Evolutionary conservation across 2,888 invertebrate genomes (phyloP), one percentile per base, ranked within the genome.

Genomic region (Erebia ligea): DNA sequence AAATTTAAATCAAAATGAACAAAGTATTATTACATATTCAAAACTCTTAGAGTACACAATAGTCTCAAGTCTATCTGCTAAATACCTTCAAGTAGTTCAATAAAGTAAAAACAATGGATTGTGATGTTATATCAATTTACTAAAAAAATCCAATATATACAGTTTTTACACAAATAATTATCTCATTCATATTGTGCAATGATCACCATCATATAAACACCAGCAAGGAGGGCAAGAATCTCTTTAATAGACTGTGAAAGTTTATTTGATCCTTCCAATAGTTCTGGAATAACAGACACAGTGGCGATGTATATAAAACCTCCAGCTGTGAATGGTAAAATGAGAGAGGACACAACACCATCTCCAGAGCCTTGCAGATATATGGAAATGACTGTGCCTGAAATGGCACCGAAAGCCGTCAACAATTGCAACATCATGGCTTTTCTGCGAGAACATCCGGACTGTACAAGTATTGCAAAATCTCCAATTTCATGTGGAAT

Each of bases 301-400:
- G 99, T 98, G 21, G 99, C 99, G 81, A 99, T 99, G 88, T 99
- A 99, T 86, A 99, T 99, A 86, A 99, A 99, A n/a, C 99, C 99
- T 76, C 98, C 99, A 58, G 99, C 99, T 34, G 99, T 99, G 81
- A 99, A 99, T 15, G 99, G 99, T 70, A 99, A 92, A 68, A 99
- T 97, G 95, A 99, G 98, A 8, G 96, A 95, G 11, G 97, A 96
- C 1, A 97, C 96, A 73, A 96, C 88, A 71, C 96, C 96, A 84
- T 94, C 94, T 79, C 94, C 87, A 52, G 94, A 93, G 67, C 98
- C 98, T 83, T 98, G 97, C 8, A 97, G 95, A 73, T 97, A 90
- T 45, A 99, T 94, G 34, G 99, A 98, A 77, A 98, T 91, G n/a
- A 97, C 94, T 56, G 98, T 99, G 76, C 99, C 99, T 73, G 97